Conservation (phyloP, 1,140 invertebrate species). For the Pemphigus obesinymphae region DNA sequence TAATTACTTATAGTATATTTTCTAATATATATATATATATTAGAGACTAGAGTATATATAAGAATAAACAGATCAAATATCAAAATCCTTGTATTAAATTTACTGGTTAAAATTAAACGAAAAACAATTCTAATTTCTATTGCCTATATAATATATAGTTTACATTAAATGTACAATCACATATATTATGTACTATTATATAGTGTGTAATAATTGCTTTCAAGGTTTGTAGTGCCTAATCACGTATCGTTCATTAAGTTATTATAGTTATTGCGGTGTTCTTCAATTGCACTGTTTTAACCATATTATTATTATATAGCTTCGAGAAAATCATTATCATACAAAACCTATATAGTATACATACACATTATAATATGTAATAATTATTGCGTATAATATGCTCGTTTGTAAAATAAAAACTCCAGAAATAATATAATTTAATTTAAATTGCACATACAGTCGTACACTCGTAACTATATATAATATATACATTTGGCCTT, state of each 20-base stretch:
- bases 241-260: not conserved
- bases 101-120: not conserved
- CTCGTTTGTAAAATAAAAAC: not conserved
- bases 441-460: too few species aligned
- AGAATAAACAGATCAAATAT: not conserved
- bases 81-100: not conserved
- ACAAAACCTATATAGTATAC: too few species aligned
- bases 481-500: not conserved
- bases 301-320: not conserved
- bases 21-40: not conserved
- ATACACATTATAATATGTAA: not conserved
- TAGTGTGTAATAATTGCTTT: not conserved
- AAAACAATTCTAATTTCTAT: too few species aligned
- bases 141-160: too few species aligned
- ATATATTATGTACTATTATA: not conserved
- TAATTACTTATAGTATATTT: too few species aligned
- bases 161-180: too few species aligned
- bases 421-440: not conserved
- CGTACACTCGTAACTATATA: too few species aligned
- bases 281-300: not conserved
- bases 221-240: not conserved
- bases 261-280: not conserved
- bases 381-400: not conserved
- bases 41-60: not conserved
- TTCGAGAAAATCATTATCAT: not conserved